These are phyloP conservation scores for Takifugu ocellatus DNA, from an alignment of 2,797 vertebrate genomes.

Conservation along the genomic window DNA sequence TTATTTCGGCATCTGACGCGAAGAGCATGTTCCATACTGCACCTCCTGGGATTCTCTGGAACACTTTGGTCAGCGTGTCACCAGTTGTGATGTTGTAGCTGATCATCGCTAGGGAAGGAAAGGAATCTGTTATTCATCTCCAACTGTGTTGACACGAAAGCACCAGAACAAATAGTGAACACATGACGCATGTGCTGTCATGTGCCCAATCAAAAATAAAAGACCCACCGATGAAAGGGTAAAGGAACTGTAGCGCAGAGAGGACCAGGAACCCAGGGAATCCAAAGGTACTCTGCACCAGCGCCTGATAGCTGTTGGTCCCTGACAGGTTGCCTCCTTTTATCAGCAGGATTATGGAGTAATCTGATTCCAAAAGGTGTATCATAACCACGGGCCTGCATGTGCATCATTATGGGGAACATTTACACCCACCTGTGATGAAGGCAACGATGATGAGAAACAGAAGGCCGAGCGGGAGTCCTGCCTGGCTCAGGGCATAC, in stretches of 20 bases:
- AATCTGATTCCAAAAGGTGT: constrained; percentile 72
- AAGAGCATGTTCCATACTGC: constrained; percentile 1
- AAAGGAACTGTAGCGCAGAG: constrained; percentile 90
- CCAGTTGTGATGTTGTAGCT: constrained; percentile 97
- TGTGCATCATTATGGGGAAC: not conserved
- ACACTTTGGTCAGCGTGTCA: constrained; percentile 93
- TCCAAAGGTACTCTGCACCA: constrained; percentile 88
- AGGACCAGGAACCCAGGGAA: constrained; percentile 85
- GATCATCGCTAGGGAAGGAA: constrained; percentile 85
- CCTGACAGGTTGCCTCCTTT: constrained; percentile 87
- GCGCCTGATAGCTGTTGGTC: constrained; percentile 87
- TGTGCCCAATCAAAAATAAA: not conserved
- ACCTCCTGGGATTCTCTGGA: constrained; percentile 93
- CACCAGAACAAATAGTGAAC: not conserved
- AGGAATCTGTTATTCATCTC: not conserved
- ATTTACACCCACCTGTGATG: constrained; percentile 79
- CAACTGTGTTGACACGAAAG: not conserved
- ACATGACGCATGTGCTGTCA: not conserved
- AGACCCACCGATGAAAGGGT: constrained; percentile 93
- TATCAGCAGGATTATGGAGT: constrained; percentile 91
- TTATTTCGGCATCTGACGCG: not conserved
- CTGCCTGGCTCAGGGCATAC: constrained; percentile 91
- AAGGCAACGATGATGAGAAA: constrained; percentile 84
- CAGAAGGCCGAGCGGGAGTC: constrained; percentile 89
- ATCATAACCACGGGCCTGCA: not conserved